These are phyloP conservation scores for Patella ulyssiponensis DNA, from an alignment of 2,888 invertebrate genomes.

Conservation along the genomic window DNA sequence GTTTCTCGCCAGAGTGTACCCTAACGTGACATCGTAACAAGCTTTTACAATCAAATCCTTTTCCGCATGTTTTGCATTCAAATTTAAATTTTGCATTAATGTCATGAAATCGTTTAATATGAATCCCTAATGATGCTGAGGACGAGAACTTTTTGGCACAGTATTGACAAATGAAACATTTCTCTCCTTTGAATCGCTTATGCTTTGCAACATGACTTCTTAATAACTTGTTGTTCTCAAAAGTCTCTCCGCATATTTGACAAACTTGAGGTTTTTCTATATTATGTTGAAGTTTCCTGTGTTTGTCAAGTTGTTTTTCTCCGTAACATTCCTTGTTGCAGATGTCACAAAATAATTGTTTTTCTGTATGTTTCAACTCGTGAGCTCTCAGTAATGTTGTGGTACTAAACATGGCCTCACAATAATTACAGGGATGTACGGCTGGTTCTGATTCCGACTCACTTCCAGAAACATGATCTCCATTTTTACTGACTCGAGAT, in stretches of 20 bases:
- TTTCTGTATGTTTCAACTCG: background rate
- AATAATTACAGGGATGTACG: background rate
- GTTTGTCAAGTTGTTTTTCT: background rate
- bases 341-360: background rate
- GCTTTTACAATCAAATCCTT: slow-evolving; percentile 1
- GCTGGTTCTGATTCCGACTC: too few species aligned
- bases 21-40: background rate
- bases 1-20: background rate
- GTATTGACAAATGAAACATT: background rate
- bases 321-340: background rate
- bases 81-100: background rate
- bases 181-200: background rate
- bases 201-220: background rate
- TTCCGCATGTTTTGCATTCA: background rate
- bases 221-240: background rate
- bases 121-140: background rate
- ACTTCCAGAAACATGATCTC: too few species aligned
- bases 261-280: background rate
- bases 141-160: background rate
- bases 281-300: background rate
- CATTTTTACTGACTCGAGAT: too few species aligned
- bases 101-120: background rate
- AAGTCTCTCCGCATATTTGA: background rate
- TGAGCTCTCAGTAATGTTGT: background rate
- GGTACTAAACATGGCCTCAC: background rate